Percentiles rank a stretch among this genome's conserved stretches.
Conservation (phyloP, 2,113 vertebrate species). For the Psettodes erumei region DNA sequence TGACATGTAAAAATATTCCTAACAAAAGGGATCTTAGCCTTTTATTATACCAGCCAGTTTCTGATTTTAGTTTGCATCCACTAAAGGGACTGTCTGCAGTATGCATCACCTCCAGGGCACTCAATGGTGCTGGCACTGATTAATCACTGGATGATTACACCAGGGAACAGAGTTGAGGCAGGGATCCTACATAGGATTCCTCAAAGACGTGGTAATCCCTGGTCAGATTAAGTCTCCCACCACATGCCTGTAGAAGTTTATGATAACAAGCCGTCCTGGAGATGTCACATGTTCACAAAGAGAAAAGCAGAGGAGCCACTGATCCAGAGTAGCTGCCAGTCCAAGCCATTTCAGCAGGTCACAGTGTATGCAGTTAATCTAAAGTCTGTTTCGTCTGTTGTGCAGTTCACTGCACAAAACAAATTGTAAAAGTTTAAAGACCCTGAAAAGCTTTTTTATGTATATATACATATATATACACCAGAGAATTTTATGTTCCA, state of each 20-base stretch:
- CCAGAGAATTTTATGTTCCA: background rate
- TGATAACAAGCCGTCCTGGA: slow-evolving; percentile 39
- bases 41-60: background rate
- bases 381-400: background rate
- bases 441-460: background rate
- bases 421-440: background rate
- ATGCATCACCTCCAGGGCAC: background rate
- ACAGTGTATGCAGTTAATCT: background rate
- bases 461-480: too few relatives aligned
- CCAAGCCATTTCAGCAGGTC: background rate
- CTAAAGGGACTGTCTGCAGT: slow-evolving; percentile 3
- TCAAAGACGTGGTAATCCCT: slow-evolving; percentile 68
- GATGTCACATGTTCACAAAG: slow-evolving; percentile 44
- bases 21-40: background rate
- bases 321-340: background rate
- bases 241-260: slow-evolving; percentile 53
- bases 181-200: slow-evolving; percentile 59
- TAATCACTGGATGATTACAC: slow-evolving; percentile 69
- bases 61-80: slow-evolving; percentile 4
- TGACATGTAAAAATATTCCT: background rate
- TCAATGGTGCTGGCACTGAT: slow-evolving; percentile 26
- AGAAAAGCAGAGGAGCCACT: background rate
- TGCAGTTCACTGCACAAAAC: background rate
- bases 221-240: slow-evolving; percentile 59
- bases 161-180: slow-evolving; percentile 52